Conservation (phyloP, 2,888 invertebrate species). For the Archaeoteleia sp. region DNA sequence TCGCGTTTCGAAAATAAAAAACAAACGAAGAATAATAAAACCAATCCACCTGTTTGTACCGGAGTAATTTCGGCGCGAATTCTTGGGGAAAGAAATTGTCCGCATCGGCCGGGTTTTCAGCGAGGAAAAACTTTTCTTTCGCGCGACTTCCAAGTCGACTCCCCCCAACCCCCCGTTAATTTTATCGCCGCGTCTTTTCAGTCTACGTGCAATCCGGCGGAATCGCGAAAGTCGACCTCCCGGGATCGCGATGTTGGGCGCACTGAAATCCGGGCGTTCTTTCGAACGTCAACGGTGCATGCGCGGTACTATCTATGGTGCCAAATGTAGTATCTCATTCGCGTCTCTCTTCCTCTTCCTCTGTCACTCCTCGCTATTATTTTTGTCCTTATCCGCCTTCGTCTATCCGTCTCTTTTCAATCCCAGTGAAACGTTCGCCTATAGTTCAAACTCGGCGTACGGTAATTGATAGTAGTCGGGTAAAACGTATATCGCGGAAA, state of each 20-base stretch:
- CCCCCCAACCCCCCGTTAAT: too few relatives aligned
- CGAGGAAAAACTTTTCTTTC: too few relatives aligned
- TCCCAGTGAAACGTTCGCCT: constrained; percentile 28
- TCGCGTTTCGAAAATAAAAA: background rate
- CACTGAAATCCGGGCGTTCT: constrained; percentile 57
- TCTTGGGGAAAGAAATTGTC: too few relatives aligned
- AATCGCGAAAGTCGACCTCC: constrained; percentile 51
- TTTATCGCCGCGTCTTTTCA: background rate
- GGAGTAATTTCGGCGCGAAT: background rate
- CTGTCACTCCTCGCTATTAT: background rate
- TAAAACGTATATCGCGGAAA: too few relatives aligned
- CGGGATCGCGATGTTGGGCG: constrained; percentile 56
- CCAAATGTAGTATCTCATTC: constrained; percentile 42
- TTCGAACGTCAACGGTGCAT: constrained; percentile 56
- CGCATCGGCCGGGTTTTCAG: too few relatives aligned
- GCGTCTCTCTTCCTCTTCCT: constrained; percentile 15
- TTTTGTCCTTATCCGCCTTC: constrained; percentile 10
- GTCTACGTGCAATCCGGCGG: constrained; percentile 1
- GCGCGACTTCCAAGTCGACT: too few relatives aligned
- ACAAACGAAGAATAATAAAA: background rate
- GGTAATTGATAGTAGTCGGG: constrained; percentile 21
- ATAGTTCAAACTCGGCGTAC: constrained; percentile 6
- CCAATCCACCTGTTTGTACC: constrained; percentile 8
- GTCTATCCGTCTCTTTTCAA: constrained; percentile 18
- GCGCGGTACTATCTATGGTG: constrained; percentile 55